Evolutionary conservation across 2,888 invertebrate species (phyloP), one percentile per base, ranked within the genome.

Genomic region (Ectemnius continuus): DNA sequence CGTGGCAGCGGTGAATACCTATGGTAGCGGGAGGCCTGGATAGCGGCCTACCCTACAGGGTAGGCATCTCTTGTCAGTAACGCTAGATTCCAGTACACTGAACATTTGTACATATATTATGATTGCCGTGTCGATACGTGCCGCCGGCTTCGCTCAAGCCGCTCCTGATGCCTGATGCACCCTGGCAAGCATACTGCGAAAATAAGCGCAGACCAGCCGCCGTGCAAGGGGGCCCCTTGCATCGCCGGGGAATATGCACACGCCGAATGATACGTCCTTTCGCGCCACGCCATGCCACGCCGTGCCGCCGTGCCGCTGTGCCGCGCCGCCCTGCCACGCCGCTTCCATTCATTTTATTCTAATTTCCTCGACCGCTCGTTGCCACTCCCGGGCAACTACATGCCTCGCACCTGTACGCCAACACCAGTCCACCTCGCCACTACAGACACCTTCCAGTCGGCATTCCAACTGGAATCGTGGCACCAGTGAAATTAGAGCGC

Each of bases 41-140:
- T 82, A 74, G 75, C 78, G 74, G 76, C 70, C 36, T 36, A 36
- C 36, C 8, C 36, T 67, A 70, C 72, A 76, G 76, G 75, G 76
- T 73, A 86, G 78, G 82, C 84, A 78, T 79, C 78, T 84, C 81
- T 84, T 87, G 88, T 88, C 88, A 81, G 86, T 84, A 85, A 84
- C 77, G 82, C 79, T 87, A 84, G 84, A 87, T 86, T 88, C 86
- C 86, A 80, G 82, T 83, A 82, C 83, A 83, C 64, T 85, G 87
- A 84, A 84, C 87, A 87, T 82, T 86, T 79, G 80, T 85, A 86
- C 86, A 82, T 84, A 81, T 86, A 89, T 86, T 87, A 86, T 88
- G 86, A 86, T 87, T 84, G 85, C 81, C 76, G 80, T 74, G 84
- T 88, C 86, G 86, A 86, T 87, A 85, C 83, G 82, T 82, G 80